Percentiles rank a stretch among this genome's conserved stretches.
phyloP scores from a whole-genome alignment of 2,888 invertebrate genomes.

The Boloria selene region DNA sequence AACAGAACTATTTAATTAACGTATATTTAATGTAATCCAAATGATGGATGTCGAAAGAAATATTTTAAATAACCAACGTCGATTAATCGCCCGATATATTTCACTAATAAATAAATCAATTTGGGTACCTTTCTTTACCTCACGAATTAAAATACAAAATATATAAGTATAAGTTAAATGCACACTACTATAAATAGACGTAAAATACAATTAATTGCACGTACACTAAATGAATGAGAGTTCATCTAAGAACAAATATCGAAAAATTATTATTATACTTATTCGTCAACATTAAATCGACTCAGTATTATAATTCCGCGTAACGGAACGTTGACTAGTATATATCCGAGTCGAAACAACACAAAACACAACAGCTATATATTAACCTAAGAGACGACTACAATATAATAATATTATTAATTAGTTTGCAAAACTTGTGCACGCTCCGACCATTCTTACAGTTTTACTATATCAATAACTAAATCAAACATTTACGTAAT shows the following conservation, averaged over 20 bases:
- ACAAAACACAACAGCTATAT: constrained; percentile 75
- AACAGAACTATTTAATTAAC: constrained; percentile 29
- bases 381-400: constrained; percentile 66
- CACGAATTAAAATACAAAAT: constrained; percentile 47
- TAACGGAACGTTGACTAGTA: constrained; percentile 55
- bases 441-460: constrained; percentile 49
- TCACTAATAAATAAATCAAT: constrained; percentile 79
- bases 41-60: constrained; percentile 26
- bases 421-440: constrained; percentile 75
- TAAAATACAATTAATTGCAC: constrained; percentile 77
- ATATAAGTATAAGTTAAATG: constrained; percentile 67
- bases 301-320: constrained; percentile 49
- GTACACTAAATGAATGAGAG: constrained; percentile 73
- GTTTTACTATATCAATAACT: constrained; percentile 54
- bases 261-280: constrained; percentile 60
- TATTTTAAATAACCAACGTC: constrained; percentile 35
- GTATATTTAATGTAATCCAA: constrained; percentile 25
- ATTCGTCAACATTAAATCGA: constrained; percentile 60
- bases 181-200: constrained; percentile 65
- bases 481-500: constrained; percentile 49
- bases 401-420: constrained; percentile 46
- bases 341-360: constrained; percentile 61
- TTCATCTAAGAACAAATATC: constrained; percentile 68
- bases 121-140: constrained; percentile 50
- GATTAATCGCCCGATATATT: constrained; percentile 67